A percentile compares a stretch with the other conserved stretches of the same genome.
Conservation (phyloP, 2,888 invertebrate species). For the Drosophila fungiperda region DNA sequence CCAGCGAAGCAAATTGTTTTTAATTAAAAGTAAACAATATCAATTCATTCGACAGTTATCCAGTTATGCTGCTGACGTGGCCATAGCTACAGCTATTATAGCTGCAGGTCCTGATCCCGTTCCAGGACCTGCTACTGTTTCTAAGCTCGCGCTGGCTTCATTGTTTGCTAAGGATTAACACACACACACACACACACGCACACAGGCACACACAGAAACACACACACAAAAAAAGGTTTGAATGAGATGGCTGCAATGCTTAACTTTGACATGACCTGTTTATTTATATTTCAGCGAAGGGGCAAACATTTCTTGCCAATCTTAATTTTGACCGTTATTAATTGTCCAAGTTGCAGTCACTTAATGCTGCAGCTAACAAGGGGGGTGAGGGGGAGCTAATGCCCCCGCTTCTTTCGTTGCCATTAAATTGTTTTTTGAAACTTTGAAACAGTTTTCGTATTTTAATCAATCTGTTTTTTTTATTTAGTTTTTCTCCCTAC, state of each 20-base stretch:
- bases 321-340: conserved; percentile 63
- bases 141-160: conserved; percentile 52
- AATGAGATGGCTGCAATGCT: conserved; percentile 14
- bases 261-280: conserved; percentile 47
- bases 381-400: not conserved
- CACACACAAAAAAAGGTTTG: not conserved
- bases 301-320: conserved; percentile 48
- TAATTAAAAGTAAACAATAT: conserved; percentile 81
- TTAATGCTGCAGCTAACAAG: conserved; percentile 51
- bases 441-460: conserved; percentile 33
- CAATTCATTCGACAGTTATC: conserved; percentile 81
- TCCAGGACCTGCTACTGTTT: conserved; percentile 7
- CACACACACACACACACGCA: conserved; percentile 10
- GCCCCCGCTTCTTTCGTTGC: conserved; percentile 4
- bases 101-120: conserved; percentile 13
- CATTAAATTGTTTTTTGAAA: conserved; percentile 24
- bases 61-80: conserved; percentile 74
- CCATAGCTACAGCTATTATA: conserved; percentile 11
- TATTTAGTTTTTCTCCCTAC: conserved; percentile 1
- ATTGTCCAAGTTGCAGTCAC: conserved; percentile 58
- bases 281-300: conserved; percentile 53
- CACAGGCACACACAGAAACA: not conserved
- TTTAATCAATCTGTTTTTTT: conserved; percentile 27
- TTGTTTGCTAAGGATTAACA: conserved; percentile 65
- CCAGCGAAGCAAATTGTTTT: conserved; percentile 80